Base-by-base conservation (phyloP, 2,113 vertebrate genomes). In the Proteles cristata region DNA sequence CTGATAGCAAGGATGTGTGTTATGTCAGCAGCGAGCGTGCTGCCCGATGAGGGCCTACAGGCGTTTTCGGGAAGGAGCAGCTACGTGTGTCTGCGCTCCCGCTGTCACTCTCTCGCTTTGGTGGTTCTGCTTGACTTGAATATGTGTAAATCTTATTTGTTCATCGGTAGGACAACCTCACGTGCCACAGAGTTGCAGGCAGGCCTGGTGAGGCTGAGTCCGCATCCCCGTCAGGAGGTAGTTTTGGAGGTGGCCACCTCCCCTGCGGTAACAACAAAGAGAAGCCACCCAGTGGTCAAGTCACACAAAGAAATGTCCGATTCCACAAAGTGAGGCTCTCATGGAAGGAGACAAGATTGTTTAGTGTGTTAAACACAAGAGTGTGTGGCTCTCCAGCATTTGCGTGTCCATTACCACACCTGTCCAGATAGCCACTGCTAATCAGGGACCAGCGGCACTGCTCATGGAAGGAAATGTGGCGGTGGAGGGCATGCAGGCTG, bases 71-170 rank as follows among this genome's bases (percentile, higher is more conserved):
- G 61, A 83, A 28, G 3, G 53, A 33, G 48, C 31, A 33, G 43
- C 82, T 25, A 4, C 48, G 16, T 1, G 4, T 48, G 71, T 61
- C n/a, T 53, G 45, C 8, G 9, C 39, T 61, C 8, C 10, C 35
- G 2, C 53, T 33, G 53, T 81, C 19, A 2, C 43, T 17, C 35
- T 94, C 23, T 11, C 0, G 63, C 31, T 43, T 68, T 50, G 53
- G 39, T 88, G 79, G 48, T 65, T 95, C 95, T 97, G 81, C 84
- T 98, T 97, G 92, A 83, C 86, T 90, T 97, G 95, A 95, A 85
- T 93, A 74, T 82, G 19, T 96, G 26, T 97, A 92, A 96, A 63
- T 94, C 76, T 89, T 96, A 66, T 93, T 96, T 97, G 92, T 96
- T 97, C 73, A 16, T 85, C 50, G 10, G 81, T 90, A 97, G 80